Evolutionary conservation across 1,140 invertebrate species (phyloP), one percentile per base, ranked within the genome.

Genomic region (Philaenus spumarius): DNA sequence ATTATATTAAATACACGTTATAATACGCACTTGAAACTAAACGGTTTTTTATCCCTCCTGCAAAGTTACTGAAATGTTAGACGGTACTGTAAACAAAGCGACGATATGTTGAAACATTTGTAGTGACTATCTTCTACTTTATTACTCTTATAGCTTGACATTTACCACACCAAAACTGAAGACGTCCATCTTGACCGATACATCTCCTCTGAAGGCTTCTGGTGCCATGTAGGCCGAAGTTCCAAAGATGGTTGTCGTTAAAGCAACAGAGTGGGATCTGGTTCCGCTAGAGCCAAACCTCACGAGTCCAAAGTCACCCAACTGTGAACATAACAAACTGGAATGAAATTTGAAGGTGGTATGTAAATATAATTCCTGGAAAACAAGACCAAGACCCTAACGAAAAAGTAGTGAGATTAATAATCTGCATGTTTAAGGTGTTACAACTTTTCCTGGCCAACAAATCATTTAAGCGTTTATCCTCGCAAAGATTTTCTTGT

Each of bases 141-240:
- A 55, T n/a, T 48, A n/a, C n/a, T n/a, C n/a, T n/a, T n/a, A n/a
- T 34, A 30, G 46, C 24, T 34, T 12, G 24, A 53, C 39, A 68
- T 66, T 67, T 64, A 87, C 85, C 42, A 90, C 82, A 6, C 87
- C 88, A 77, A 82, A 90, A 68, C 86, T 88, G 68, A 82, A 90
- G 12, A 84, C 80, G 68, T 90, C 88, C 61, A 84, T 77, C 75
- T 88, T 87, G 15, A 82, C 77, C 22, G 85, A 85, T 42, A 89
- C 75, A 45, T 86, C 83, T 2, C 85, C 83, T 51, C 76, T 71
- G 63, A 82, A 80, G 6, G 84, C 85, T 73, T 90, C 87, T 1
- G 82, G 84, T 24, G 87, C 79, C 84, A 89, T 86, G 69, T 90
- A 90, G 0, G 83, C 81, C 3, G 77, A 77, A 7, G 87, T 89